These are phyloP conservation scores for Dasypogon diadema DNA, from an alignment of 2,888 invertebrate species.

Conservation along the genomic window DNA sequence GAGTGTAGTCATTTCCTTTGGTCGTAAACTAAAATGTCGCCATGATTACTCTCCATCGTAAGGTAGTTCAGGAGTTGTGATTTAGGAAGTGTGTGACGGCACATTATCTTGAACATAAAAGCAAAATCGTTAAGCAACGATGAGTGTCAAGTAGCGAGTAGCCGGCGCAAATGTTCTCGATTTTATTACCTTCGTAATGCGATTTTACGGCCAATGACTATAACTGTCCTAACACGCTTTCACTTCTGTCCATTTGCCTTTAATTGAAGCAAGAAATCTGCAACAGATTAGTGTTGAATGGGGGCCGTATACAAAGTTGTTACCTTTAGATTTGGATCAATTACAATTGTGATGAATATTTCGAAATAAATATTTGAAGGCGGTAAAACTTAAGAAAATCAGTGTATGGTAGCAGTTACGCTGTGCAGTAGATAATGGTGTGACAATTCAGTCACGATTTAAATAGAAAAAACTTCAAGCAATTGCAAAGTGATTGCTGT, in stretches of 20 bases:
- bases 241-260: background rate
- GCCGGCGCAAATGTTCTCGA: background rate
- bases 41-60: background rate
- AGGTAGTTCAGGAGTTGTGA: background rate
- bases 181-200: background rate
- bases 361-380: too few relatives aligned
- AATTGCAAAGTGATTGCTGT: too few relatives aligned
- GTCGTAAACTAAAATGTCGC: background rate
- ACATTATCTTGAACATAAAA: slow-evolving; percentile 12
- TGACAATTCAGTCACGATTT: too few relatives aligned
- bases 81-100: slow-evolving; percentile 14
- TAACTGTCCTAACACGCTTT: background rate
- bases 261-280: background rate
- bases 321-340: too few relatives aligned
- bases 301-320: background rate
- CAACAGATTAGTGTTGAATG: background rate
- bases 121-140: slow-evolving; percentile 1
- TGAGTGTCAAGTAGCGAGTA: slow-evolving; percentile 14
- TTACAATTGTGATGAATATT: too few relatives aligned
- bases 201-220: background rate
- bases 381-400: too few relatives aligned
- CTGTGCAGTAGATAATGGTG: too few relatives aligned
- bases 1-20: background rate
- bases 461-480: too few relatives aligned
- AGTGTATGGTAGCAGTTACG: too few relatives aligned